Evolutionary conservation across 2,888 invertebrate genomes (phyloP), one percentile per base, ranked within the genome.

Genomic region (Dendrolimus houi): DNA sequence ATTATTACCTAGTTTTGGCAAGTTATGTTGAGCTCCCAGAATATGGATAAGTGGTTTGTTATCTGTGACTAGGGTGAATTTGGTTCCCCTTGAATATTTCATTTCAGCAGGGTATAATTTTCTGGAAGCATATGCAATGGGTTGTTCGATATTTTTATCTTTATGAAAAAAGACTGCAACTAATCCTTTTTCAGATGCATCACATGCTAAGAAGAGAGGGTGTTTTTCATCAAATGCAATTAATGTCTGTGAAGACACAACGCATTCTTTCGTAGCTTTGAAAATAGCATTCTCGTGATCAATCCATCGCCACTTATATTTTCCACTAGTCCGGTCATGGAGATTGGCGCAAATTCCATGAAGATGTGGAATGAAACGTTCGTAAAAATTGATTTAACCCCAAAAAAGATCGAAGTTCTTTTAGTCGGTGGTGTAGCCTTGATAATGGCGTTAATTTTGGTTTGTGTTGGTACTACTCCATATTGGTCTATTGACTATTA

Each of bases 31-130:
- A n/a, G 59, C 10, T 9, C 57, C 60, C 52, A 59, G 54, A 1
- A 60, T 54, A 14, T 60, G 52, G n/a, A 59, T 57, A n/a, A 59
- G 17, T 8, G 58, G 58, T 52, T 60, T 60, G 40, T 60, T 55
- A 41, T 60, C 58, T 9, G 57, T 60, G 1, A 60, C 53, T 14
- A 60, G 3, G 17, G 17, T 17, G 2, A 17, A 17, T 2, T 17
- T 17, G 17, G 17, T 17, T 17, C 17, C 17, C 17, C 2, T 17
- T 17, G 17, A 17, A 17, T 17, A 17, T 17, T 17, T 1, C 17
- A 17, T 17, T 17, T 17, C 3, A 17, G 1, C 17, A 2, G 17
- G 17, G 17, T 3, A 2, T 17, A 17, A 17, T 17, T 17, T 17
- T 17, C 17, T 17, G 17, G 17, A 17, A 17, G 17, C 17, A 17